These are phyloP conservation scores for Climacteris rufus DNA, from an alignment of 2,113 vertebrate species.

Conservation along the genomic window DNA sequence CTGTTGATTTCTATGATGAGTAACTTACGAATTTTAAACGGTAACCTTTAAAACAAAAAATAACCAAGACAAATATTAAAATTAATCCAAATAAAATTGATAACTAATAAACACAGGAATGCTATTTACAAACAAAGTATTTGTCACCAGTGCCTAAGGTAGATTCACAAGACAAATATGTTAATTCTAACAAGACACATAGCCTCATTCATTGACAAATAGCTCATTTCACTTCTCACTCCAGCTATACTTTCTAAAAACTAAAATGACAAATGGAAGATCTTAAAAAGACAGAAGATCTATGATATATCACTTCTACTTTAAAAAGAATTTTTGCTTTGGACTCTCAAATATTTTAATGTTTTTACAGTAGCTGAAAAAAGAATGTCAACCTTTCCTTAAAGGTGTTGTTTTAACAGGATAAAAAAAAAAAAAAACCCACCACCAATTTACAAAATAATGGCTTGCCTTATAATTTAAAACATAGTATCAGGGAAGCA, in stretches of 20 bases:
- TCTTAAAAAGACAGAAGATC: not conserved
- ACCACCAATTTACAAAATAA: constrained; percentile 7
- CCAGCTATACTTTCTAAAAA: not conserved
- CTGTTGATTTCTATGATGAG: not conserved
- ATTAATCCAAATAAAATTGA: not conserved
- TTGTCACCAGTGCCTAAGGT: not conserved
- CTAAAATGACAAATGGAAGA: not conserved
- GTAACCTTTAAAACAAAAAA: not conserved
- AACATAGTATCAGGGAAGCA: not conserved
- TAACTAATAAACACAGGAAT: not conserved
- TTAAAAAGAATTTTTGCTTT: not conserved
- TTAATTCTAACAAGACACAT: not conserved
- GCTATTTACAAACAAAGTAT: not conserved
- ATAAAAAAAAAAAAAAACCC: too few species aligned
- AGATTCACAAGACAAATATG: not conserved
- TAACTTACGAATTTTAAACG: not conserved
- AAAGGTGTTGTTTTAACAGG: constrained; percentile 22
- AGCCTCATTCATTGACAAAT: not conserved
- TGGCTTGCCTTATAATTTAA: not conserved
- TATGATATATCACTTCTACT: not conserved
- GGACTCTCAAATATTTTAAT: not conserved
- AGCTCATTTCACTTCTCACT: not conserved
- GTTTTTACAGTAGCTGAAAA: not conserved
- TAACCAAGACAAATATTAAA: not conserved
- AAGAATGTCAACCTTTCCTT: not conserved